phyloP scores from a whole-genome alignment of 1,140 invertebrate species.

The Tachypleus tridentatus region DNA sequence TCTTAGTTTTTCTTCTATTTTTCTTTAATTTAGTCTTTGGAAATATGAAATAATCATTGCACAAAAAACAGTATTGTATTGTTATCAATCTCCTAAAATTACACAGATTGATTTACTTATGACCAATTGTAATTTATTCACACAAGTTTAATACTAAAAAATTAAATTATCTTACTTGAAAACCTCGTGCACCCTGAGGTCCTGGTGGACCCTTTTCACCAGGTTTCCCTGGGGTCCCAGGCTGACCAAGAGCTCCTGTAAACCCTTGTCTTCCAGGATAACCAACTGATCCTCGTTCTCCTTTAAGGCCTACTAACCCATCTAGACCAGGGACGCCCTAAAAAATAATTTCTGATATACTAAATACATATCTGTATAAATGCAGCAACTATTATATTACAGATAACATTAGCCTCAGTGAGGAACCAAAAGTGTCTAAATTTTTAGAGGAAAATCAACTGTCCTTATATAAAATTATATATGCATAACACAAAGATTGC shows the following conservation, averaged over 20 bases:
- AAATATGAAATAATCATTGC: no score
- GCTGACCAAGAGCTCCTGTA: constrained; percentile 46
- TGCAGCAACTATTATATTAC: not conserved
- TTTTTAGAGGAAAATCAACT: no score
- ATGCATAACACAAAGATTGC: no score
- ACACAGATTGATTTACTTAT: no score
- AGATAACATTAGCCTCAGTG: no score
- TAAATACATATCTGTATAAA: not conserved
- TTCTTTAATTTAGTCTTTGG: no score
- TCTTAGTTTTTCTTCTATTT: no score
- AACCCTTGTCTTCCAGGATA: constrained; percentile 47
- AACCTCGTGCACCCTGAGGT: constrained; percentile 56
- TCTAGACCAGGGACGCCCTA: constrained; percentile 69
- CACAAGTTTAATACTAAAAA: not conserved
- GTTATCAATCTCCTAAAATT: no score
- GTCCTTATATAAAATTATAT: no score
- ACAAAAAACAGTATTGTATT: no score
- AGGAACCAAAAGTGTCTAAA: no score
- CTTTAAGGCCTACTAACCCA: constrained; percentile 51
- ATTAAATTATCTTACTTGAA: constrained; percentile 45
- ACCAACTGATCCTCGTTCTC: constrained; percentile 48
- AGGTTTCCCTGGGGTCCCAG: constrained; percentile 55
- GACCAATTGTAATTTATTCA: no score
- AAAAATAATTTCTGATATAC: not conserved
- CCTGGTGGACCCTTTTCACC: constrained; percentile 57